These are phyloP conservation scores for Poicephalus gulielmi DNA, from an alignment of 2,113 vertebrate genomes.

Conservation along the genomic window DNA sequence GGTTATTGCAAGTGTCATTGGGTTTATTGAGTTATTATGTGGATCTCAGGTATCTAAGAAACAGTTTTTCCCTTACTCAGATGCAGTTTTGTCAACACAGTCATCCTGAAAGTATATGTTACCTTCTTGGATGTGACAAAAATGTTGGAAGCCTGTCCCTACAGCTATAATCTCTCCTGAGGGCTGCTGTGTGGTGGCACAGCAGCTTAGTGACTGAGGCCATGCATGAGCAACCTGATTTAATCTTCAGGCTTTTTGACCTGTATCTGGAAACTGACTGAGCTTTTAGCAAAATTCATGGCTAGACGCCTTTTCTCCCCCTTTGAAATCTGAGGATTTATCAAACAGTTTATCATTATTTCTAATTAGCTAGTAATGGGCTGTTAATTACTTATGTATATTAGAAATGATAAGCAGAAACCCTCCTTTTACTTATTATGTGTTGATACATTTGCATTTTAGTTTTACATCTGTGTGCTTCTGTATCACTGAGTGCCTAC, in stretches of 20 bases:
- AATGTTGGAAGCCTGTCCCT: not conserved
- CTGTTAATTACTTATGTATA: not conserved
- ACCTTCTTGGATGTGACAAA: not conserved
- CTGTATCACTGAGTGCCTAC: not conserved
- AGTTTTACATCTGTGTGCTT: not conserved
- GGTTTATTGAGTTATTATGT: not conserved
- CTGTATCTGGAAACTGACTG: fast-evolving
- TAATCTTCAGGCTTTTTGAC: not conserved
- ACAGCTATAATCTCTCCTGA: fast-evolving
- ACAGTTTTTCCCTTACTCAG: not conserved
- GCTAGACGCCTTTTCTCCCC: fast-evolving
- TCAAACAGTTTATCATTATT: constrained; percentile 36
- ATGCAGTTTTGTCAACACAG: not conserved
- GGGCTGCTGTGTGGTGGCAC: not conserved
- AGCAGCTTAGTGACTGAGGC: not conserved
- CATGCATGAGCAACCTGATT: not conserved
- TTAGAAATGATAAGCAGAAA: not conserved
- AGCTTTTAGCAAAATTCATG: not conserved
- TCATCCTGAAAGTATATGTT: not conserved
- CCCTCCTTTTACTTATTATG: not conserved
- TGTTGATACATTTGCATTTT: not conserved
- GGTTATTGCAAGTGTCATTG: not conserved
- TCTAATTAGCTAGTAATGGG: constrained; percentile 55
- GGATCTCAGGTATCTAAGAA: not conserved
- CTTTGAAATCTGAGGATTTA: constrained; percentile 17